Evolutionary conservation across 2,797 vertebrate genomes (phyloP).

Genomic region (Telmatherina bonti): DNA sequence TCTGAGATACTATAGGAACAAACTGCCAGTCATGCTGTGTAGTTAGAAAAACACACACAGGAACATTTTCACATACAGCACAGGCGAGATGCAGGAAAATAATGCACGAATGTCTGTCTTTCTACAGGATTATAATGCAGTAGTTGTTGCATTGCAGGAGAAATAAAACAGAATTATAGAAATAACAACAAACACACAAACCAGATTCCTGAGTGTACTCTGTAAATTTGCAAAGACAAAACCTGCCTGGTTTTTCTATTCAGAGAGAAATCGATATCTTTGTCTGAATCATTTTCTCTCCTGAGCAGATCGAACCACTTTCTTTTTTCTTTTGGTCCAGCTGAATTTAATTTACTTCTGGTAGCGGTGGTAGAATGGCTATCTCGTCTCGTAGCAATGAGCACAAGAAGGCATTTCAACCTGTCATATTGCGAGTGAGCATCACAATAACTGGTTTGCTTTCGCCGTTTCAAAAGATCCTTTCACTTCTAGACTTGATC

Average conservation of each 20-base stretch:
- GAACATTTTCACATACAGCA: neutral
- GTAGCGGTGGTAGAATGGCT: neutral
- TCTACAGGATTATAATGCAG: neutral
- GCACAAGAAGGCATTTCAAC: neutral
- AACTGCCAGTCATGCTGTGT: conserved; percentile 7
- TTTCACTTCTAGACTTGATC: neutral
- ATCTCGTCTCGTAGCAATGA: neutral
- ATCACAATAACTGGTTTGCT: neutral
- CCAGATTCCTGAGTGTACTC: conserved; percentile 5
- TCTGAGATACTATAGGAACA: conserved; percentile 33
- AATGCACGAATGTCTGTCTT: neutral
- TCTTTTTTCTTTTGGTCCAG: neutral
- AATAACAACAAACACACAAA: neutral
- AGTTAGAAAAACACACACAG: neutral
- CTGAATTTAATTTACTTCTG: neutral
- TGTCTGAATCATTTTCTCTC: conserved; percentile 21
- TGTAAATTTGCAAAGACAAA: conserved; percentile 36
- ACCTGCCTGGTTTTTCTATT: conserved; percentile 38
- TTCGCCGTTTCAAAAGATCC: neutral
- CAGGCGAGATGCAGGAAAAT: neutral
- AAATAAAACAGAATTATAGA: conserved; percentile 8
- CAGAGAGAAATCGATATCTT: conserved; percentile 56
- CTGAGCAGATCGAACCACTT: neutral
- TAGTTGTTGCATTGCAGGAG: conserved; percentile 14
- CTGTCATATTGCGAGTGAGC: neutral